Conservation (phyloP, 2,797 vertebrate species). For the Danio jaintianensis region DNA sequence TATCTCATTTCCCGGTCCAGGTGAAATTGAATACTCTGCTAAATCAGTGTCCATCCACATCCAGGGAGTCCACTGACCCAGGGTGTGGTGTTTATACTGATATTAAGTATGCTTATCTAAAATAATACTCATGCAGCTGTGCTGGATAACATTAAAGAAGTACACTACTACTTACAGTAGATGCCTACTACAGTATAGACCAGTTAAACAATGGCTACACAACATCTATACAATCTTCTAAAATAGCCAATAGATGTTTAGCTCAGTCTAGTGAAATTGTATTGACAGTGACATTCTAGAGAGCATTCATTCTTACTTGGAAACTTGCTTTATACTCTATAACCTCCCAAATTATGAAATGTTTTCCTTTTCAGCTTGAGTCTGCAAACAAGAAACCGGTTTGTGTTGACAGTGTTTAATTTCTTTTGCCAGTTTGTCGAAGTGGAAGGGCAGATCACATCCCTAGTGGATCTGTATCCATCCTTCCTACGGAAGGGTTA, state of each 20-base stretch:
- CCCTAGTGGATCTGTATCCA: slow-evolving; percentile 99
- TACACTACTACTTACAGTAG: slow-evolving; percentile 8
- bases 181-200: not conserved
- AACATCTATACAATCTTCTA: not conserved
- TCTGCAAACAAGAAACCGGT: not conserved
- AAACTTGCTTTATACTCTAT: not conserved
- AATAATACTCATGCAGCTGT: slow-evolving; percentile 32
- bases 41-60: slow-evolving; percentile 50
- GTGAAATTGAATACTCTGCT: slow-evolving; percentile 63
- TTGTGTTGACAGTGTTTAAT: not conserved
- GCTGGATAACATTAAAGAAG: not conserved
- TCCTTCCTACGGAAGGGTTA: slow-evolving; percentile 99
- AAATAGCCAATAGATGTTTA: not conserved
- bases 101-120: slow-evolving; percentile 36
- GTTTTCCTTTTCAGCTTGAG: not conserved
- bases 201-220: not conserved
- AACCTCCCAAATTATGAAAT: not conserved
- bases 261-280: not conserved
- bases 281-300: not conserved
- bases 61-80: slow-evolving; percentile 32
- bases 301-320: not conserved
- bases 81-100: slow-evolving; percentile 12
- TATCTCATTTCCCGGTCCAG: slow-evolving; percentile 59
- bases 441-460: slow-evolving; percentile 99
- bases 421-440: slow-evolving; percentile 91